Percentiles rank a stretch among this genome's conserved stretches.
Conservation (phyloP, 2,797 vertebrate genomes). For the Sebastes jordani region DNA sequence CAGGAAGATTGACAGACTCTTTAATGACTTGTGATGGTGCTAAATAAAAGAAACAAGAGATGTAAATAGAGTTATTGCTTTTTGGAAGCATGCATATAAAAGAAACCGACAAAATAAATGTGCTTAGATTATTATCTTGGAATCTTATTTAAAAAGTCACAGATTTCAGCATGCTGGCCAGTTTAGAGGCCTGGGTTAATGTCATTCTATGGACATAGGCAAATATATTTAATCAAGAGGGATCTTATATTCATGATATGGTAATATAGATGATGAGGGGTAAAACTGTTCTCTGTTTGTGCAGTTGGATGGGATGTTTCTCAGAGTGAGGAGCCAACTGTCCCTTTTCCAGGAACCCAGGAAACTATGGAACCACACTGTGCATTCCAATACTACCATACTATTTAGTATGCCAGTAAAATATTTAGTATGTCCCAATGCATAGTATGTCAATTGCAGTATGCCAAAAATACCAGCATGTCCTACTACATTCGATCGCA, state of each 20-base stretch:
- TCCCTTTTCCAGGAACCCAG: not conserved
- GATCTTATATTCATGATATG: not conserved
- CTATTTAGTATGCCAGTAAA: too few relatives aligned
- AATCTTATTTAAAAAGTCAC: not conserved
- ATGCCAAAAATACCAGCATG: too few relatives aligned
- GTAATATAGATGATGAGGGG: not conserved
- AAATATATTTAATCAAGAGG: constrained; percentile 7
- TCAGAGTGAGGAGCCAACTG: not conserved
- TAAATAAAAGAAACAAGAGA: not conserved
- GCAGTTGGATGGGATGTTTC: not conserved
- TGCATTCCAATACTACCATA: too few relatives aligned
- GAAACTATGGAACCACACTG: not conserved
- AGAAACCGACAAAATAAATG: not conserved
- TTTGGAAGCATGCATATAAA: not conserved
- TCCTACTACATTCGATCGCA: too few relatives aligned
- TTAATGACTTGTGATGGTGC: constrained; percentile 19
- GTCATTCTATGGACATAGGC: not conserved
- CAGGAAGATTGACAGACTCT: constrained; percentile 47
- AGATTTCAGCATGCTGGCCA: not conserved
- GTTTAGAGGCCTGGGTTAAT: not conserved
- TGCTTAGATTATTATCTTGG: not conserved
- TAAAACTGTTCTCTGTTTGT: not conserved
- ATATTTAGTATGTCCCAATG: too few relatives aligned
- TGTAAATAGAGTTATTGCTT: not conserved
- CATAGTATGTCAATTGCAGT: too few relatives aligned